These are phyloP conservation scores for Catostylus mosaicus DNA, from an alignment of 30 jellyfish, hydroid and myxozoan genomes.

Conservation along the genomic window DNA sequence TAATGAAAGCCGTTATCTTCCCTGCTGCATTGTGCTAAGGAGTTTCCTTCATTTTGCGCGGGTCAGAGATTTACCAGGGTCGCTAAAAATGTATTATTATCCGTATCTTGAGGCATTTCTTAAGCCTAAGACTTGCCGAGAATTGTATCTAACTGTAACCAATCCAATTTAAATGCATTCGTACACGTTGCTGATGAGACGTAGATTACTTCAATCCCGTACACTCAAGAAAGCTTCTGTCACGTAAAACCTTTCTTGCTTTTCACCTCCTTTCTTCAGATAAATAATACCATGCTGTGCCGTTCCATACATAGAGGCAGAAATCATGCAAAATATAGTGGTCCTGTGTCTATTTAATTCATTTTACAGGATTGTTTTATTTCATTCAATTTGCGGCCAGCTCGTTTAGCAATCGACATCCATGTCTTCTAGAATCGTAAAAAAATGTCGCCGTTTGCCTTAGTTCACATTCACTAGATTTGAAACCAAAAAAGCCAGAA, in stretches of 20 bases:
- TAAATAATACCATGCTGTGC: neutral
- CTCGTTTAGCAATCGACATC: too few relatives aligned
- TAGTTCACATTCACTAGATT: too few relatives aligned
- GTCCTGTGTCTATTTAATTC: too few relatives aligned
- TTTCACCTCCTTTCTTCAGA: neutral
- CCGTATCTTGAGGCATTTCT: neutral
- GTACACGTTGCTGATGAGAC: neutral
- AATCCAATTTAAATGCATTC: conserved; percentile 13
- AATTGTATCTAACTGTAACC: neutral
- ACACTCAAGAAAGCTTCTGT: conserved; percentile 12
- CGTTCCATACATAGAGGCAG: neutral
- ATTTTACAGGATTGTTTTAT: too few relatives aligned
- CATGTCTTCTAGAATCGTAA: too few relatives aligned
- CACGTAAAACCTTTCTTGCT: neutral
- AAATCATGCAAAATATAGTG: too few relatives aligned
- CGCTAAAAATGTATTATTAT: neutral
- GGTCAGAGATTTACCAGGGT: conserved; percentile 15
- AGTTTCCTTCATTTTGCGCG: neutral
- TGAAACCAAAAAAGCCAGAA: too few relatives aligned
- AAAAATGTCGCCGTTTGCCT: too few relatives aligned
- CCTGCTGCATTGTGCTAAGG: neutral
- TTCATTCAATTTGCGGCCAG: too few relatives aligned
- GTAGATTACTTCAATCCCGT: neutral
- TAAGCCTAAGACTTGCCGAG: conserved; percentile 1
- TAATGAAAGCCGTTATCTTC: conserved; percentile 11